Base-by-base conservation (phyloP, 2,888 invertebrate species). In the Andrena flavipes region DNA sequence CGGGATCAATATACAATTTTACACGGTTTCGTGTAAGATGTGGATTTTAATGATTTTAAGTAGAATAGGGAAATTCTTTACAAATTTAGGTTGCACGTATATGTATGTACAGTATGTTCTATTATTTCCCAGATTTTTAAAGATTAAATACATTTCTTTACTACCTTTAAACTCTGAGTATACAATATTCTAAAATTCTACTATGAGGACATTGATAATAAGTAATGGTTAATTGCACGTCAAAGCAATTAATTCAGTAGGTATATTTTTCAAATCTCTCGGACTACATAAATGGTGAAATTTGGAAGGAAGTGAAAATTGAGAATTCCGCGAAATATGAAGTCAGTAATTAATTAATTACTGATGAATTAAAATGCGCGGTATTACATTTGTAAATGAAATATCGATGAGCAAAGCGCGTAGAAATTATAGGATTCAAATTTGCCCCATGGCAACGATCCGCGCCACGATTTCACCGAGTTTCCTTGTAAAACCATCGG, bases 351-450 rank as follows among this genome's bases (percentile, higher is more conserved):
- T n/a, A n/a, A n/a, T n/a, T n/a, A n/a, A n/a, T n/a, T n/a, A n/a
- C n/a, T n/a, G n/a, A n/a, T n/a, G n/a, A n/a, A n/a, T 84, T 84
- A 76, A 86, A 86, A 78, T 71, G 75, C 67, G 62, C 49, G 75
- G 73, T 72, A 49, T 77, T 86, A 74, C 82, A 84, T 86, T 80
- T 84, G 42, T 51, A 67, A 64, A 49, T 30, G 10, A 48, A 30
- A 60, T 51, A 29, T 33, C 13, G 62, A 20, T 26, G 59, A 65
- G 20, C 23, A 35, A 42, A 33, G 59, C 16, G 74, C 75, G 51
- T 51, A 2, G 26, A 49, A 30, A 33, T 26, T 60, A 26, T 56
- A 56, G 56, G 4, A 26, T 56, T 26, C 56, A 8, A 56, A 56
- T 56, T 56, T 56, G 13, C 56, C 13, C 56, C 23, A 1, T 23